Conservation (phyloP, 2,797 vertebrate species). For the Micropoecilia bifurca region DNA sequence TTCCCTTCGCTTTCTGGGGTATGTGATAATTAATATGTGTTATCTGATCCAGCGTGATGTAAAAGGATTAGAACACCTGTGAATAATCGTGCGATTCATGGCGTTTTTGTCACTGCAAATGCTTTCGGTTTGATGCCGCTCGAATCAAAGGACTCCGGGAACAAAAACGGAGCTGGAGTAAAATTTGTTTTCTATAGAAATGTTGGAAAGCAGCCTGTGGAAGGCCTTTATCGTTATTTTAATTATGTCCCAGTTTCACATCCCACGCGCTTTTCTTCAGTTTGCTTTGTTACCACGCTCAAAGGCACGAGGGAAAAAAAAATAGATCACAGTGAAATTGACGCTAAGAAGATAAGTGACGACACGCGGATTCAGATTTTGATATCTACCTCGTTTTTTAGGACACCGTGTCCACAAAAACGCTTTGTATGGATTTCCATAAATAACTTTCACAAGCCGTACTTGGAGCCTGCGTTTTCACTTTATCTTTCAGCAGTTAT, state of each 20-base stretch:
- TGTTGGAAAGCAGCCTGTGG: slow-evolving; percentile 33
- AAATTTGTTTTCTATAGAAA: slow-evolving; percentile 37
- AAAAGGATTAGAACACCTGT: slow-evolving; percentile 57
- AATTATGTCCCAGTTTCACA: slow-evolving; percentile 59
- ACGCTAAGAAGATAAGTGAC: slow-evolving; percentile 55
- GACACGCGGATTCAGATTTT: slow-evolving; percentile 50
- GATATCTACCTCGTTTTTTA: slow-evolving; percentile 46
- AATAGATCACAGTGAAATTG: slow-evolving; percentile 39
- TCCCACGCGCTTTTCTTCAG: slow-evolving; percentile 42
- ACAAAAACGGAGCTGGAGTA: slow-evolving; percentile 36
- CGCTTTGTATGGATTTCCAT: not conserved
- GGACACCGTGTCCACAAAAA: slow-evolving; percentile 20
- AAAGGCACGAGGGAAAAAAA: slow-evolving; percentile 45
- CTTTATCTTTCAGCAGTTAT: not conserved
- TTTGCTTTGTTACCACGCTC: slow-evolving; percentile 60
- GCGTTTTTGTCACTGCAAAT: slow-evolving; percentile 44
- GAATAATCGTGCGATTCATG: slow-evolving; percentile 48
- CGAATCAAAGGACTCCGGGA: slow-evolving; percentile 45
- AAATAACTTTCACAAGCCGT: not conserved
- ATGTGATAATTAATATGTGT: slow-evolving; percentile 67
- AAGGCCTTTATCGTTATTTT: slow-evolving; percentile 61
- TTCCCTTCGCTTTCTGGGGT: slow-evolving; percentile 48
- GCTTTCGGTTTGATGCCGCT: slow-evolving; percentile 52
- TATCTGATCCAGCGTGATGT: slow-evolving; percentile 59
- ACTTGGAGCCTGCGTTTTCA: not conserved